A percentile compares a stretch with the other conserved stretches of the same genome.
Evolutionary conservation across 2,888 invertebrate species (phyloP).

Genomic region (Auanema freiburgensis): DNA sequence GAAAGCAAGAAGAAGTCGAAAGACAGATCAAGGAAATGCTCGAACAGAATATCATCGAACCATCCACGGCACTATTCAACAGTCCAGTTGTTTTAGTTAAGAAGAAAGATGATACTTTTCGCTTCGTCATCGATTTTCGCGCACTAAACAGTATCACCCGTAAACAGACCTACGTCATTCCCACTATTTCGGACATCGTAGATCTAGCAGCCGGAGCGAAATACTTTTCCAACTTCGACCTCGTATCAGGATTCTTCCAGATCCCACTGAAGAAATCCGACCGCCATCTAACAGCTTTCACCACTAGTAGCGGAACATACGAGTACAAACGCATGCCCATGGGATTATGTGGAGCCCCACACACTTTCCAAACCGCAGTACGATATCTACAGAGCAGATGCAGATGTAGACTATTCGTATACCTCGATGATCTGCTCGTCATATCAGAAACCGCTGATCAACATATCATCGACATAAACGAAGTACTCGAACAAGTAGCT

Average conservation of each 20-base stretch:
- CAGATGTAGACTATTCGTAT: conserved; percentile 18
- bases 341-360: conserved; percentile 10
- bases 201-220: conserved; percentile 11
- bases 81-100: conserved; percentile 23
- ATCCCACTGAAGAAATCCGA: conserved; percentile 25
- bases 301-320: conserved; percentile 25
- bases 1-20: conserved; percentile 21
- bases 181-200: conserved; percentile 11
- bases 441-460: conserved; percentile 4
- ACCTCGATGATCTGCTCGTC: conserved; percentile 35
- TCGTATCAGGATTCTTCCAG: conserved; percentile 34
- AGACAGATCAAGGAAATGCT: conserved; percentile 24
- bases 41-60: conserved; percentile 23
- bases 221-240: conserved; percentile 30
- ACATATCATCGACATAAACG: conserved; percentile 5
- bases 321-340: conserved; percentile 21
- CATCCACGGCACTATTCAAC: conserved; percentile 16
- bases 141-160: conserved; percentile 17
- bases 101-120: conserved; percentile 13
- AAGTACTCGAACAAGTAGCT: conserved; percentile 1
- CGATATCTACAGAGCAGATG: conserved; percentile 5
- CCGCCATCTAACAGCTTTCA: conserved; percentile 35
- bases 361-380: conserved; percentile 8
- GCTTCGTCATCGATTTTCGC: conserved; percentile 22
- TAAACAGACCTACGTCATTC: conserved; percentile 20